Evolutionary conservation across 1,140 invertebrate species (phyloP).

Genomic region (Metaphire vulgaris): DNA sequence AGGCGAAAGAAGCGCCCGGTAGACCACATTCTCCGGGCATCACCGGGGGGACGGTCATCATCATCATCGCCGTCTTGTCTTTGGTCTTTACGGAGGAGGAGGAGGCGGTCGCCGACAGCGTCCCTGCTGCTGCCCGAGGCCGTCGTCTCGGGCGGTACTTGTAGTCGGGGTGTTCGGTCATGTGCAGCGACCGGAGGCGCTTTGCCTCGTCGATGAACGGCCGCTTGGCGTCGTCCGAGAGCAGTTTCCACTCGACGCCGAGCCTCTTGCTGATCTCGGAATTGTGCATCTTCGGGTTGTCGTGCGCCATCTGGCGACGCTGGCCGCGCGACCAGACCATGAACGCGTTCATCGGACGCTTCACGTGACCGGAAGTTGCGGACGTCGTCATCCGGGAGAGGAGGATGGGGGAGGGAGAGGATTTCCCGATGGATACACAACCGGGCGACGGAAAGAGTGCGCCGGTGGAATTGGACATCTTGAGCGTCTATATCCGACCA

Average conservation of each 20-base stretch:
- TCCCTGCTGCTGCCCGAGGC: constrained; percentile 52
- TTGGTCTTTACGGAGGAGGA: constrained; percentile 31
- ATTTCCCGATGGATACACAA: too few species aligned
- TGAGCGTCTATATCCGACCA: too few species aligned
- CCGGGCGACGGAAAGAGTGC: too few species aligned
- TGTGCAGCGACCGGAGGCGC: constrained; percentile 89
- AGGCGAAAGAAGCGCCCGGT: constrained; percentile 36
- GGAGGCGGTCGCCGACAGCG: constrained; percentile 23
- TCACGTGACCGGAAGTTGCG: constrained; percentile 62
- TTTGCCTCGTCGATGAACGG: constrained; percentile 99
- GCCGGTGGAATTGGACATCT: too few species aligned
- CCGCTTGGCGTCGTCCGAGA: constrained; percentile 91
- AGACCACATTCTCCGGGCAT: neutral
- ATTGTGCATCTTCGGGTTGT: constrained; percentile 99
- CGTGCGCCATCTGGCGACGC: constrained; percentile 96
- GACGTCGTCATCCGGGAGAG: too few species aligned
- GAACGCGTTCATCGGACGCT: constrained; percentile 99
- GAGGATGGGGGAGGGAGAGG: neutral
- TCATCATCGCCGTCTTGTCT: neutral
- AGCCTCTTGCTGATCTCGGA: constrained; percentile 95
- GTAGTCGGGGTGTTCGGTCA: constrained; percentile 99
- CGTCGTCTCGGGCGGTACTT: constrained; percentile 73
- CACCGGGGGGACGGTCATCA: too few species aligned
- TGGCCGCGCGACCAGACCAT: constrained; percentile 99
- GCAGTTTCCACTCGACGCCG: constrained; percentile 95